Percentiles rank a stretch among this genome's conserved stretches.
Evolutionary conservation across 2,797 vertebrate genomes (phyloP).

Genomic region (Jordanella pulchra): DNA sequence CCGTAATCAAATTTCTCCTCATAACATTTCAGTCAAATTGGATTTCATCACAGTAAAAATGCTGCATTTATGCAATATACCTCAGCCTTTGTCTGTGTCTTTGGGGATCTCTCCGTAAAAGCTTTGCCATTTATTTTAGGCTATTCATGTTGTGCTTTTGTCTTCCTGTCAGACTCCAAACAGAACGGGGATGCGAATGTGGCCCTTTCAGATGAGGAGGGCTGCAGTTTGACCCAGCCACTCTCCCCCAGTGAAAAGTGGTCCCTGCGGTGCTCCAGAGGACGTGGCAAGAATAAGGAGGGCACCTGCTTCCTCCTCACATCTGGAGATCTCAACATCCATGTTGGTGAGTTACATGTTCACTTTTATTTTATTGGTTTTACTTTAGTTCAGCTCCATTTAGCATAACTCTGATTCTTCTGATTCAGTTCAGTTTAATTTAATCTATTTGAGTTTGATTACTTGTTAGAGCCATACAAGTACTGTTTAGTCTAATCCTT

Average conservation of each 20-base stretch:
- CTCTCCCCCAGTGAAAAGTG: conserved; percentile 83
- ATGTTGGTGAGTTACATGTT: conserved; percentile 77
- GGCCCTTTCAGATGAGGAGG: conserved; percentile 89
- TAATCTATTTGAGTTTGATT: not conserved
- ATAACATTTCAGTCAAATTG: conserved; percentile 54
- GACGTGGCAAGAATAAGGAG: conserved; percentile 88
- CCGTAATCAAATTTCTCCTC: conserved; percentile 45
- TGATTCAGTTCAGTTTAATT: not conserved
- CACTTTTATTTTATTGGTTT: not conserved
- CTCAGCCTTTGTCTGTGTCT: conserved; percentile 45
- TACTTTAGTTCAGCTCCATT: not conserved
- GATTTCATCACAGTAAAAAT: conserved; percentile 57
- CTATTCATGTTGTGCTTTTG: conserved; percentile 33
- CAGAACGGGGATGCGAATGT: conserved; percentile 93
- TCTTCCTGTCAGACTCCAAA: conserved; percentile 86
- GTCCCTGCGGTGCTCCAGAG: conserved; percentile 82
- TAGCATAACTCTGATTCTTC: too few relatives aligned
- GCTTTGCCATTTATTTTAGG: conserved; percentile 67
- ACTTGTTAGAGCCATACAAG: too few relatives aligned
- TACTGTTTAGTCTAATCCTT: too few relatives aligned
- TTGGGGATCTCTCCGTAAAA: conserved; percentile 50
- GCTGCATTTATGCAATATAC: conserved; percentile 41
- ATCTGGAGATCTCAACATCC: conserved; percentile 81
- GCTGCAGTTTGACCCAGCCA: conserved; percentile 85
- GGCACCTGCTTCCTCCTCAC: conserved; percentile 91